phyloP scores from a whole-genome alignment of 53 echinoderm and acorn worm species.

The Apostichopus leukothele region DNA sequence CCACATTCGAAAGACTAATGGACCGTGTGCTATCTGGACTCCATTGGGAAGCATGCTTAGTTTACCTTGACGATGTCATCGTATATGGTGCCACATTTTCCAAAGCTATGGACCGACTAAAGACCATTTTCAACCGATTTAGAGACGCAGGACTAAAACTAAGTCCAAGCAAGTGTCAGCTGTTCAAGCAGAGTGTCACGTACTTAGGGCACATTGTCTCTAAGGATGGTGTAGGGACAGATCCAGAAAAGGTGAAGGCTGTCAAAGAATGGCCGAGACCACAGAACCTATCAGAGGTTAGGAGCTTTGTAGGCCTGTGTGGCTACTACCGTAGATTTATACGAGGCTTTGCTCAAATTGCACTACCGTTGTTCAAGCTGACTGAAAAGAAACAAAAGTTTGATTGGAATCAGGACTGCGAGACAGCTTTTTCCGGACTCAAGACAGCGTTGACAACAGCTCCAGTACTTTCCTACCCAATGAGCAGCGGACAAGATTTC shows the following conservation, averaged over 20 bases:
- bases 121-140: slow-evolving; percentile 20
- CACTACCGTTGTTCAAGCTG: slow-evolving; percentile 43
- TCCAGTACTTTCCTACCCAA: slow-evolving; percentile 29
- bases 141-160: slow-evolving; percentile 49
- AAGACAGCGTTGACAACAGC: slow-evolving; percentile 38
- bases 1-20: slow-evolving; percentile 54
- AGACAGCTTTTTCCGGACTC: slow-evolving; percentile 27
- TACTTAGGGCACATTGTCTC: slow-evolving; percentile 61
- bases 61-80: slow-evolving; percentile 34
- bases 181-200: slow-evolving; percentile 37
- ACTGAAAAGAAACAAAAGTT: slow-evolving; percentile 53
- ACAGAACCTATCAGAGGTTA: slow-evolving; percentile 45
- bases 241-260: slow-evolving; percentile 41
- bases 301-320: slow-evolving; percentile 38
- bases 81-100: slow-evolving; percentile 50
- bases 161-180: slow-evolving; percentile 41
- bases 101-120: slow-evolving; percentile 39
- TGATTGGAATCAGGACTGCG: slow-evolving; percentile 50
- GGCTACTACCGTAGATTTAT: slow-evolving; percentile 45
- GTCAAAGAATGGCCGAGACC: slow-evolving; percentile 51
- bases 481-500: background rate
- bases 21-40: slow-evolving; percentile 41
- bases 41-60: slow-evolving; percentile 47
- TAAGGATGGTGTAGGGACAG: slow-evolving; percentile 39
- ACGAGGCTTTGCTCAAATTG: slow-evolving; percentile 40